Conservation (phyloP, 1,140 invertebrate genomes). For the Drosophila gunungcola region DNA sequence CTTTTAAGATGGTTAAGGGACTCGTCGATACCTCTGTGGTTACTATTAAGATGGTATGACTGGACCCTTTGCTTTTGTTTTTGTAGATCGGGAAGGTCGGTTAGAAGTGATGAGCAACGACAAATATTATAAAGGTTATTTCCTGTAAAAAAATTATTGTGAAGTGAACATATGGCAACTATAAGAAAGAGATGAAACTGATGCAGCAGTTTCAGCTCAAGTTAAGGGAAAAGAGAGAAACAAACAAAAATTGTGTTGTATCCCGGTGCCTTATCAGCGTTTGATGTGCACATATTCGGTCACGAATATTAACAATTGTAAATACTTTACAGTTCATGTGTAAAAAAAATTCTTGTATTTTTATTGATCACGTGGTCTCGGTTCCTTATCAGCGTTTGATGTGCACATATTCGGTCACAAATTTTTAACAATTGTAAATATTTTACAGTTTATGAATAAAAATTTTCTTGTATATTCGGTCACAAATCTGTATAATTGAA, state of each 20-base stretch:
- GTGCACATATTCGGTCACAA: slow-evolving; percentile 5
- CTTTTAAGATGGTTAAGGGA: not conserved
- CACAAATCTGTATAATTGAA: no score
- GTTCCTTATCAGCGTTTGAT: not conserved
- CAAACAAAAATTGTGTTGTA: no score
- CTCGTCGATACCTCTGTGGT: not conserved
- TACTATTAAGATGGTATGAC: not conserved
- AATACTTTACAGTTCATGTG: not conserved
- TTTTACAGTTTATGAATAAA: no score
- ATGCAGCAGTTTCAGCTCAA: no score
- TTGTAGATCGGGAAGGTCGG: not conserved
- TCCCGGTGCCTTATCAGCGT: slow-evolving; percentile 5
- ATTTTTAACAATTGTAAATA: not conserved
- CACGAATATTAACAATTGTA: not conserved
- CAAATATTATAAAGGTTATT: not conserved
- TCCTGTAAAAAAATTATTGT: no score
- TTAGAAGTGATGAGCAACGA: not conserved
- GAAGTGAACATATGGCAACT: no score
- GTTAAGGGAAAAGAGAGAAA: no score
- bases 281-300: slow-evolving; percentile 4
- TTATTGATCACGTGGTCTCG: not conserved
- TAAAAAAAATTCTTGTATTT: not conserved
- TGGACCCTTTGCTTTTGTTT: not conserved
- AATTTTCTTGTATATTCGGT: no score
- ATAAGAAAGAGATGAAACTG: no score